Base-by-base conservation (phyloP, 2,797 vertebrate genomes). In the Danio jaintianensis region DNA sequence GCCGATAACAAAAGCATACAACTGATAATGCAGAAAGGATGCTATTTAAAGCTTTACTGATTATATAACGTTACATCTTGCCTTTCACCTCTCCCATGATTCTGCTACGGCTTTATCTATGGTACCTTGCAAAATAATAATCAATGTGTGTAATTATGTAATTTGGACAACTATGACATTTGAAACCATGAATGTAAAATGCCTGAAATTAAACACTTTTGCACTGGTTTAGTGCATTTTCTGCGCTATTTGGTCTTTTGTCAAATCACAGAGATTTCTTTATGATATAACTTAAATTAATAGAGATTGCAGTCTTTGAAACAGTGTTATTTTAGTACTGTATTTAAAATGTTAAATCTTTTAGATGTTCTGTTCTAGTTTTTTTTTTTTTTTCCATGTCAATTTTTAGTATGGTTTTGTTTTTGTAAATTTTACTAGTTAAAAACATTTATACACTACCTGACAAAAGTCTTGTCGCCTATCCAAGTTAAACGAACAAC, bases 141-240 rank as follows among this genome's bases (percentile, higher is more conserved):
- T 29, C 29, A 29, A 3, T 29, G 29, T 29, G 29, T 29, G 29
- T 29, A 29, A 29, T 29, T 29, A 29, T 29, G 29, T 29, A 29
- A 29, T 29, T 29, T 29, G 29, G 29, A 29, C 4, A 18, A 52
- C 2, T 38, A 43, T 40, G 63, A 22, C 6, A 64, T 80, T 56
- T 70, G 62, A 22, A 40, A 55, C 61, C 29, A 67, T 67, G 74
- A 80, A 77, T 85, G 64, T 70, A 78, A 74, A 78, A 70, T 71
- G 47, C 16, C 56, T 48, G 56, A 69, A 1, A 78, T 78, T 85
- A 83, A 85, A 85, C 10, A 15, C n/a, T 81, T 85, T 85, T 81
- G 55, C 74, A 62, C 77, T 45, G 18, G 68, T 71, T 56, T 43
- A 52, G 7, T 55, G 22, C 74, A 64, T 8, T 43, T 10, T 20